These are phyloP conservation scores for Menura novaehollandiae DNA, from an alignment of 2,113 vertebrate species.

Conservation along the genomic window DNA sequence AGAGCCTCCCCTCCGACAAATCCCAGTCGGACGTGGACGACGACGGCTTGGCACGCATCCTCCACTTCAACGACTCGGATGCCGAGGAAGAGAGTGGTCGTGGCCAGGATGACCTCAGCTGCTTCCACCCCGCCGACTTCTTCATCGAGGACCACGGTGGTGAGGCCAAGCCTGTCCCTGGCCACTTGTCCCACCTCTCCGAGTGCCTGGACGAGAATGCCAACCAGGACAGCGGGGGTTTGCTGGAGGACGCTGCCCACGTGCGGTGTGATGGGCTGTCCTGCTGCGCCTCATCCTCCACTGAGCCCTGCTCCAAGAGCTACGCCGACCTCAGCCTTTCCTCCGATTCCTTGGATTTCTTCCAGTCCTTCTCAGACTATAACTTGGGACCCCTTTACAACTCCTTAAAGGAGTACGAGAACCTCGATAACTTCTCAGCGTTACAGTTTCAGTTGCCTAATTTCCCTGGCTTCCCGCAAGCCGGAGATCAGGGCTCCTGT, in stretches of 20 bases:
- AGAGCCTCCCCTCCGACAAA: conserved; percentile 56
- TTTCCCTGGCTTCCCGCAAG: conserved; percentile 78
- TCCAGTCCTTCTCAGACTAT: conserved; percentile 89
- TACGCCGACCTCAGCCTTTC: conserved; percentile 93
- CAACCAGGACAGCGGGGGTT: conserved; percentile 84
- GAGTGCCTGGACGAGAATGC: conserved; percentile 91
- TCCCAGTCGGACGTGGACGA: conserved; percentile 78
- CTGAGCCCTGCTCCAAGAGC: conserved; percentile 77
- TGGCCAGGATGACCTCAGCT: conserved; percentile 74
- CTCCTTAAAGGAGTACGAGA: conserved; percentile 86
- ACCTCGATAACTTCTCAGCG: conserved; percentile 80
- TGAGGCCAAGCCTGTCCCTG: conserved; percentile 48
- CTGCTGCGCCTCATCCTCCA: conserved; percentile 66
- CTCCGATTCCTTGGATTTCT: conserved; percentile 90
- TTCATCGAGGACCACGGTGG: conserved; percentile 59
- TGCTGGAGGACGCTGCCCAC: conserved; percentile 67
- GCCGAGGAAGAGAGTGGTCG: conserved; percentile 64
- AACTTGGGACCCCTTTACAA: conserved; percentile 91
- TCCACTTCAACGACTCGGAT: conserved; percentile 85
- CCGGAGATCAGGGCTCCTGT: conserved; percentile 80
- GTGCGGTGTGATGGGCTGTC: conserved; percentile 54
- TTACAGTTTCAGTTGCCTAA: conserved; percentile 85
- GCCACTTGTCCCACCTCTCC: conserved; percentile 73
- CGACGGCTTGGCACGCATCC: conserved; percentile 82
- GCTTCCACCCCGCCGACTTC: conserved; percentile 83